Evolutionary conservation across 1,140 invertebrate genomes (phyloP), one percentile per base, ranked within the genome.

Genomic region (Drosophila yakuba): DNA sequence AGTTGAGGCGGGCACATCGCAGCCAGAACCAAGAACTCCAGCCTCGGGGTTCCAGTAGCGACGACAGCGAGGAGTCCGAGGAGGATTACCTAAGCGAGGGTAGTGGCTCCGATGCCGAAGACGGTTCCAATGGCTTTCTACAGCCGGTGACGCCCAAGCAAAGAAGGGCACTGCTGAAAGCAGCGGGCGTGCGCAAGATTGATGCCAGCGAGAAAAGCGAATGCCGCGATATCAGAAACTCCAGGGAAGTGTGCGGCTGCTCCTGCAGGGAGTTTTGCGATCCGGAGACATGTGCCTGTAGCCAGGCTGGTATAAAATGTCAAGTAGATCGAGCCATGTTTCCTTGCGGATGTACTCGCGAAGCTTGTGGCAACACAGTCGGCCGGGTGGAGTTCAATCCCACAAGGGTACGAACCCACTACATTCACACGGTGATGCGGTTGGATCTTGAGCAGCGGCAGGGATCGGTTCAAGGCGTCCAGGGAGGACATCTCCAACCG

Each of bases 371-470:
- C 36, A 99, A 99, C 93, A 95, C 95, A 3, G 95, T 95, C 54
- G 98, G 98, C 7, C 94, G 98, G 59, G 97, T 99, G 66, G 98
- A 99, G 92, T 99, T 99, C 83, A 99, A 99, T 93, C 98, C 98
- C 0, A 95, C 98, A 32, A 95, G 98, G 58, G 98, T 99, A 3
- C 95, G 98, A 54, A 99, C 97, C n/a, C 98, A 99, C 93, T 99
- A 98, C 84, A 98, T 99, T 74, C 98, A 99, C 86, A 99, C 98
- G 0, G 93, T 99, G 10, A 99, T 99, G 98, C 94, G 98, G 57
- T 92, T 99, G 63, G 97, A 98, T 76, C 93, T 98, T 69, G 98
- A 99, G 92, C 96, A 97, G 92, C 96, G 97, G 73, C 95, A 96
- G 67, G 85, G 90, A 35, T 82, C 64, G 1, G 64, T 67, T 10